Base-by-base conservation (phyloP, 2,113 vertebrate species). In the Engystomops pustulosus region DNA sequence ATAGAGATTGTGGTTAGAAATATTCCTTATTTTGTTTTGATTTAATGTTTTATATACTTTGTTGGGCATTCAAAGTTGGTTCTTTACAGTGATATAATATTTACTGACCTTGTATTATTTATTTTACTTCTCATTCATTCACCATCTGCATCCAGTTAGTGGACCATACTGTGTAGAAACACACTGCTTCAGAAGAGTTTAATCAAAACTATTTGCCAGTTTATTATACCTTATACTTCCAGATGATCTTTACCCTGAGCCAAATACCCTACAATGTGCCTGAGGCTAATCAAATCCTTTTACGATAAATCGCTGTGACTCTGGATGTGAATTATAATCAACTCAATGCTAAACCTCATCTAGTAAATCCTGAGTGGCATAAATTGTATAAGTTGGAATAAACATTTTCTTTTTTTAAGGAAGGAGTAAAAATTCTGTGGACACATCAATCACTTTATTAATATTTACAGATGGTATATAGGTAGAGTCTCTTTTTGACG, bases 141-240 rank as follows among this genome's bases (percentile, higher is more conserved):
- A 15, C n/a, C 82, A 84, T 84, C 60, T 84, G 82, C 41, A 84
- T 77, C 27, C 25, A 72, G 34, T 84, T 84, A 84, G 58, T 53
- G n/a, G 74, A 76, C 25, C 30, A 53, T 62, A 53, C 20, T 44
- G 51, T 47, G 17, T 41, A 71, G 53, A 2, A 25, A 82, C 53
- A 51, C 32, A 36, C 25, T n/a, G 18, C 67, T 53, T 68, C 58
- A 53, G 45, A 84, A 65, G 34, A 77, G 3, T 77, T 84, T 84
- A 84, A 84, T 84, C 82, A 84, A 84, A 78, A 84, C 82, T 77
- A 53, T 84, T 84, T 84, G 72, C 82, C 82, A 77, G 58, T 51
- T 69, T n/a, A 77, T 84, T 78, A 78, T 69, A 74, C 30, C 60
- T 78, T 18, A 18, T 49, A 38, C 71, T 77, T 72, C 82, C 71